Conservation (phyloP, 35 echinoderm and acorn worm genomes). For the Hemicentrotus pulcherrimus region DNA sequence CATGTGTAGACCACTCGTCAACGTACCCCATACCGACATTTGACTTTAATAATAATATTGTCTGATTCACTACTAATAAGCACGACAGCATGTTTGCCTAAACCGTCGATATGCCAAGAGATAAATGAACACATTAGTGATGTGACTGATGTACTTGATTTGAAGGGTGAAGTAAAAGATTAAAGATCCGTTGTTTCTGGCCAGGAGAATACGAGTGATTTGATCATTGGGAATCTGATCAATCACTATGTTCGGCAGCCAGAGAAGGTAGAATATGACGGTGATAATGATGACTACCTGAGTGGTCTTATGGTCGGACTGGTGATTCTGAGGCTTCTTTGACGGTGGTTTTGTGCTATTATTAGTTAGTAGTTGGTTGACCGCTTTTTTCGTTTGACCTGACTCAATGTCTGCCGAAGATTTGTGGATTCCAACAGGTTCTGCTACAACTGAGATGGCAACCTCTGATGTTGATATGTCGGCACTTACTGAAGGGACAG, state of each 20-base stretch:
- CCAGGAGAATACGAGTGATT: neutral
- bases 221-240: neutral
- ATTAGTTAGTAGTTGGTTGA: neutral
- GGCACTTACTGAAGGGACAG: neutral
- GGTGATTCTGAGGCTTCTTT: neutral
- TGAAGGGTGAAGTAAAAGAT: constrained; percentile 31
- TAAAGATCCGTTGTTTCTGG: neutral
- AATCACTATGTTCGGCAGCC: constrained; percentile 22
- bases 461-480: neutral
- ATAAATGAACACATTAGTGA: constrained; percentile 30
- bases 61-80: neutral
- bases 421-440: neutral
- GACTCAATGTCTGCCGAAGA: neutral
- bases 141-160: constrained; percentile 37
- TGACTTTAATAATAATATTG: too few relatives aligned
- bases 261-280: constrained; percentile 6
- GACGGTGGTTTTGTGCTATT: neutral
- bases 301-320: constrained; percentile 41
- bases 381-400: too few relatives aligned
- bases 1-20: too few relatives aligned
- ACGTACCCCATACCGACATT: too few relatives aligned
- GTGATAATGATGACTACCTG: constrained; percentile 38
- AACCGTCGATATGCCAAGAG: neutral
- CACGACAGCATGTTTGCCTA: neutral
- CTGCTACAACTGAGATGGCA: neutral